Evolutionary conservation across 2,888 invertebrate genomes (phyloP).

Genomic region (Drosophila kambysellisi): DNA sequence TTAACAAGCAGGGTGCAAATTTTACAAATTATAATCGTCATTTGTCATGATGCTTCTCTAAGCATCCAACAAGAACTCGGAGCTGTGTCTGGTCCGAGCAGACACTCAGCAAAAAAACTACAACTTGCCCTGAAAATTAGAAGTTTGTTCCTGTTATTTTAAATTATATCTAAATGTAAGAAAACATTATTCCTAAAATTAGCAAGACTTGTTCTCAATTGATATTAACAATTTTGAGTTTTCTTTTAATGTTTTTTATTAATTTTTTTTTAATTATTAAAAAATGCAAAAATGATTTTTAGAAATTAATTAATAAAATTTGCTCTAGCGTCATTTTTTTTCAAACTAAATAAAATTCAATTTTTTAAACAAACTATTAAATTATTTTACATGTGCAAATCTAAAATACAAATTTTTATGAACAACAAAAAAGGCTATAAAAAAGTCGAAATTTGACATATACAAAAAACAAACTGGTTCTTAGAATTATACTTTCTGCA

Average conservation of each 20-base stretch:
- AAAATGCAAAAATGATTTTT: neutral
- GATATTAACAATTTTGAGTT: neutral
- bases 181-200: neutral
- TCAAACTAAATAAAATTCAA: neutral
- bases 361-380: neutral
- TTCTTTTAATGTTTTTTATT: neutral
- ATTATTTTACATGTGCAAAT: neutral
- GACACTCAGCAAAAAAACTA: neutral
- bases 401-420: neutral
- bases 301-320: neutral
- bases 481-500: neutral
- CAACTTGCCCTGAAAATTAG: neutral
- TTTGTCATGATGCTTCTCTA: conserved; percentile 68
- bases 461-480: neutral
- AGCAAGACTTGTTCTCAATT: neutral
- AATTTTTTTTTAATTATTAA: neutral
- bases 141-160: too few relatives aligned
- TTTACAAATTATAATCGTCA: conserved; percentile 80
- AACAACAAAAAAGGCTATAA: neutral
- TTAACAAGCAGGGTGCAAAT: conserved; percentile 76
- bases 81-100: neutral
- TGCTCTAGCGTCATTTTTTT: neutral
- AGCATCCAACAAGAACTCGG: conserved; percentile 54
- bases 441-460: neutral
- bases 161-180: neutral